A percentile compares a stretch with the other conserved stretches of the same genome.
phyloP scores from a whole-genome alignment of 2,797 vertebrate genomes.

The Setipinna tenuifilis region DNA sequence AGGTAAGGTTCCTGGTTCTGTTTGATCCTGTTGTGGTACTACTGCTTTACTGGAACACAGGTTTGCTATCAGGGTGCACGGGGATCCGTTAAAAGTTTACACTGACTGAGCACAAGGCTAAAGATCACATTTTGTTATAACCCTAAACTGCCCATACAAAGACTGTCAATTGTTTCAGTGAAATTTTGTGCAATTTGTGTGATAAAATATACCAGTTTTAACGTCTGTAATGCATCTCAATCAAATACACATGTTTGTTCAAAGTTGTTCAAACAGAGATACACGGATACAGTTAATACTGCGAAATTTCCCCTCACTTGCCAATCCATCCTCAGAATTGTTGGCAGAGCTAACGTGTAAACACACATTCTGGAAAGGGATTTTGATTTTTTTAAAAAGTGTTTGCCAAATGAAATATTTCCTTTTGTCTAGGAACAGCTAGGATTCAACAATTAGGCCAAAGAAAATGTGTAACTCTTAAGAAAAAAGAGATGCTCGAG shows the following conservation, averaged over 20 bases:
- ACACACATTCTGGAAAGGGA: background rate
- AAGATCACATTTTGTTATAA: background rate
- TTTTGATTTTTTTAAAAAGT: background rate
- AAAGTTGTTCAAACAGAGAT: conserved; percentile 8
- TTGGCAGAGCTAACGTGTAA: background rate
- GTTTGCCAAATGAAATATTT: conserved; percentile 14
- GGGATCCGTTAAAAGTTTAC: background rate
- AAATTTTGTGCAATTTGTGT: background rate
- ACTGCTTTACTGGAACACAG: background rate
- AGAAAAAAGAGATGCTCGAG: background rate
- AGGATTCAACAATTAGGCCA: background rate
- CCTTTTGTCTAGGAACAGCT: background rate
- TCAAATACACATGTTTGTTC: background rate
- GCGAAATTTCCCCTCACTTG: background rate
- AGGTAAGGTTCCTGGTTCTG: conserved; percentile 11
- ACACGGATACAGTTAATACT: background rate
- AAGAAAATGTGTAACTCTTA: background rate
- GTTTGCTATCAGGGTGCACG: conserved; percentile 2
- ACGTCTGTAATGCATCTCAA: background rate
- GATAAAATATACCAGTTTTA: background rate
- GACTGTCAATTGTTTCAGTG: too few species aligned
- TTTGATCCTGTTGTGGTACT: conserved; percentile 9
- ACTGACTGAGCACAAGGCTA: background rate
- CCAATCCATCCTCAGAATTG: background rate
- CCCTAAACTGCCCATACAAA: too few species aligned